These are phyloP conservation scores for Perizoma flavofasciatum DNA, from an alignment of 2,888 invertebrate genomes.

Conservation along the genomic window DNA sequence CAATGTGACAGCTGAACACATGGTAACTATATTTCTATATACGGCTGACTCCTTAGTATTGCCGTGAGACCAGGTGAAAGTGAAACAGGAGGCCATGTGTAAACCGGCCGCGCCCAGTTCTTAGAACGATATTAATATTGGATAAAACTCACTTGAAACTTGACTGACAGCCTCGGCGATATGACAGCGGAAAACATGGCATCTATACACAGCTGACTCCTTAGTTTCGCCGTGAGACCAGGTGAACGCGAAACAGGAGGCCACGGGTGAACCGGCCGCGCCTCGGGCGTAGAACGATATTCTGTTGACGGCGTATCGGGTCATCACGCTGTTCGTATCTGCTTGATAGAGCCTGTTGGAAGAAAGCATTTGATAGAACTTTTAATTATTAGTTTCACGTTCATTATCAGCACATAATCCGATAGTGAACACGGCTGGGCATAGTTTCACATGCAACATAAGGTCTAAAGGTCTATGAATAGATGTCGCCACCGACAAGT, in stretches of 20 bases:
- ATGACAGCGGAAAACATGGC: constrained; percentile 98
- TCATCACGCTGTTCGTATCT: constrained; percentile 90
- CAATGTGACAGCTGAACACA: neutral
- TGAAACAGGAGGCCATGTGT: neutral
- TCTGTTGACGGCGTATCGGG: constrained; percentile 95
- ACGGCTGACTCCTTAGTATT: neutral
- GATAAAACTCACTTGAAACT: constrained; percentile 81
- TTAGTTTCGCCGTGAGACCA: constrained; percentile 96
- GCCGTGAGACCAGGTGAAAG: neutral
- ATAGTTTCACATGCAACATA: too few relatives aligned
- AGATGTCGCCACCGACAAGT: too few relatives aligned
- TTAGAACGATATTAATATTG: too few relatives aligned
- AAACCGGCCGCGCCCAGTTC: neutral
- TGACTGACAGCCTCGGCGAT: constrained; percentile 95
- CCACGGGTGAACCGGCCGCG: constrained; percentile 90
- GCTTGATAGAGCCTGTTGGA: constrained; percentile 91
- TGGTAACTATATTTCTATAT: neutral
- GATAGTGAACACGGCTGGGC: too few relatives aligned
- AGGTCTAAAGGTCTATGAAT: too few relatives aligned
- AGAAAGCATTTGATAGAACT: constrained; percentile 5
- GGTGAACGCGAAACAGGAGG: constrained; percentile 98
- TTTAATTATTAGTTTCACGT: neutral
- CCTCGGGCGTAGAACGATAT: constrained; percentile 98
- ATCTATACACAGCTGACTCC: constrained; percentile 96
- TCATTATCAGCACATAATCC: too few relatives aligned